phyloP scores from a whole-genome alignment of 2,888 invertebrate species.

The Tricholauxania praeusta region DNA sequence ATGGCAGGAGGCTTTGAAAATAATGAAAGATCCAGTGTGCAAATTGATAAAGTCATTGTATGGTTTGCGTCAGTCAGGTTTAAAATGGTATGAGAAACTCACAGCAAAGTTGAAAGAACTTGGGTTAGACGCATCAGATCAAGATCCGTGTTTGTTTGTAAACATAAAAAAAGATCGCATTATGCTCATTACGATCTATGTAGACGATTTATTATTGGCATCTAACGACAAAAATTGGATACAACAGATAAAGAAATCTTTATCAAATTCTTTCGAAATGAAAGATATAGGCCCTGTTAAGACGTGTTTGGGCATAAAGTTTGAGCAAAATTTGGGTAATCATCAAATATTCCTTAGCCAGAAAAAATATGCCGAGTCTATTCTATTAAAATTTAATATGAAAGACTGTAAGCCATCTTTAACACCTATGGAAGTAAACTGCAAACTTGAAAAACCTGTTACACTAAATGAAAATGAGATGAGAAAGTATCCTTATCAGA shows the following conservation, averaged over 20 bases:
- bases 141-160: constrained; percentile 44
- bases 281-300: constrained; percentile 46
- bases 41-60: constrained; percentile 42
- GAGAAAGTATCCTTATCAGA: constrained; percentile 43
- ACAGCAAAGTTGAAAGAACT: constrained; percentile 37
- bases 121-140: constrained; percentile 34
- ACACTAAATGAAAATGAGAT: constrained; percentile 23
- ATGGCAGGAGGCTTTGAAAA: constrained; percentile 34
- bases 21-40: constrained; percentile 35
- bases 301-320: constrained; percentile 43
- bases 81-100: constrained; percentile 40
- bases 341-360: not conserved
- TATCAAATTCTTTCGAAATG: constrained; percentile 42
- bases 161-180: constrained; percentile 37
- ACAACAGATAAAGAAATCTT: constrained; percentile 32
- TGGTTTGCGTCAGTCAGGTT: constrained; percentile 41
- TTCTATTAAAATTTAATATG: constrained; percentile 13
- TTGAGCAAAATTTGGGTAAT: constrained; percentile 34
- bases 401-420: constrained; percentile 10
- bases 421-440: constrained; percentile 24
- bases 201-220: constrained; percentile 45
- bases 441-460: constrained; percentile 15
- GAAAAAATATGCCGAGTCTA: constrained; percentile 22
- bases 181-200: constrained; percentile 43
- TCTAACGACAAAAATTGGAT: constrained; percentile 41